Conservation (phyloP, 2,113 vertebrate species). For the Hippocampus abdominalis region DNA sequence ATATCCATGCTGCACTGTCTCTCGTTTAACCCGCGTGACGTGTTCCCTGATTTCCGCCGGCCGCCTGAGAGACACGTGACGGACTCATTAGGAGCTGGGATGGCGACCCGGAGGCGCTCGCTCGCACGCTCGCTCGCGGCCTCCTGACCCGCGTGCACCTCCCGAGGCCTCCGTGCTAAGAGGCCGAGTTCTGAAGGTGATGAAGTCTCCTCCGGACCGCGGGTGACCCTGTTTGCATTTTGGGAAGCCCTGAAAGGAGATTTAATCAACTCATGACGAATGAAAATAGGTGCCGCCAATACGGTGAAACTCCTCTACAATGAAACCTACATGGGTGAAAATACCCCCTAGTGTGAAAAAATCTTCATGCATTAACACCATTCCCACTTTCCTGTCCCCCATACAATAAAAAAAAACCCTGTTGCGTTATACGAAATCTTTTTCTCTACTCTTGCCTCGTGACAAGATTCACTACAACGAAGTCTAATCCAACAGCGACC, state of each 20-base stretch:
- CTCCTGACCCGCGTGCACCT: neutral
- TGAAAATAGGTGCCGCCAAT: neutral
- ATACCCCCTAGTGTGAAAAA: too few species aligned
- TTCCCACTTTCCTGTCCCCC: too few species aligned
- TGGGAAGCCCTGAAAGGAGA: neutral
- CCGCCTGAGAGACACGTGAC: neutral
- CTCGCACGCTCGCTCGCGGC: neutral
- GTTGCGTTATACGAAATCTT: too few species aligned
- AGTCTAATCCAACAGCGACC: too few species aligned
- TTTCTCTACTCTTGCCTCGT: too few species aligned
- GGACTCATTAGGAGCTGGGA: neutral
- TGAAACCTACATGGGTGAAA: too few species aligned
- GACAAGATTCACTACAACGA: too few species aligned
- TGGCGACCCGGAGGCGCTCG: neutral
- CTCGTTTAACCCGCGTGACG: neutral
- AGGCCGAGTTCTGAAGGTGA: neutral
- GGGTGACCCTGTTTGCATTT: conserved; percentile 1
- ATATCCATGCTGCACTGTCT: neutral
- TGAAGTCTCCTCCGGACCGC: neutral
- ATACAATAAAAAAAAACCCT: too few species aligned
- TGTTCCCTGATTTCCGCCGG: neutral
- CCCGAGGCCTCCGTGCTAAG: neutral
- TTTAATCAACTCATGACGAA: neutral
- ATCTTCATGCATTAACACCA: too few species aligned
- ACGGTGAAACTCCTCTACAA: too few species aligned